Conservation (phyloP, 2,113 vertebrate species). For the Sitta europaea region DNA sequence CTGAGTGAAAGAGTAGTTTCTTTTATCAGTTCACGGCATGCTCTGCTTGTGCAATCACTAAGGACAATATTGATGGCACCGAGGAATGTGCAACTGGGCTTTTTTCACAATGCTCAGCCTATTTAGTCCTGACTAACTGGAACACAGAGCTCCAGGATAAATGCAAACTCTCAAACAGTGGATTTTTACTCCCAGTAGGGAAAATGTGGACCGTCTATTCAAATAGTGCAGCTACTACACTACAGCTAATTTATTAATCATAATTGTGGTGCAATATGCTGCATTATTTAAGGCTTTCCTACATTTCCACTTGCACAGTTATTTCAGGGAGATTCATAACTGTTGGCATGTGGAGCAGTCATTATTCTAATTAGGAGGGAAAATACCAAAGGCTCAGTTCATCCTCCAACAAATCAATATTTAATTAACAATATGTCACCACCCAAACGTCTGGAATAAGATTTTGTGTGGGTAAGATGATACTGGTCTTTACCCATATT, state of each 20-base stretch:
- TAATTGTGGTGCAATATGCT: slow-evolving; percentile 30
- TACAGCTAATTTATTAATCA: slow-evolving; percentile 52
- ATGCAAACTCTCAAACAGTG: neutral
- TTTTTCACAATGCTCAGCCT: neutral
- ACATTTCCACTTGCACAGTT: slow-evolving; percentile 19
- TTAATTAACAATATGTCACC: slow-evolving; percentile 72
- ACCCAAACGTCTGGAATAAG: slow-evolving; percentile 14
- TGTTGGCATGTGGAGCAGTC: neutral
- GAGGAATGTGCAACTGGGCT: neutral
- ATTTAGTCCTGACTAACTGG: neutral
- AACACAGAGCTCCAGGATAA: neutral
- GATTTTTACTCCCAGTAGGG: neutral
- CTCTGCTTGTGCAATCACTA: neutral
- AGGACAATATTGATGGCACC: neutral
- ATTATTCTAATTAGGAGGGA: slow-evolving; percentile 67
- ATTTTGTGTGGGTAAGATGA: neutral
- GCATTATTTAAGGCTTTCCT: slow-evolving; percentile 47
- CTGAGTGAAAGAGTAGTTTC: neutral
- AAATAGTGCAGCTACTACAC: neutral
- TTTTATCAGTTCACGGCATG: neutral
- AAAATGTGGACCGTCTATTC: neutral
- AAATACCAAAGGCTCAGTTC: slow-evolving; percentile 13
- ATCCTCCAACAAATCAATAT: slow-evolving; percentile 68
- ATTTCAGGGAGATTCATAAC: slow-evolving; percentile 42
- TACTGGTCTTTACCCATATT: neutral